Base-by-base conservation (phyloP, 2,888 invertebrate genomes). In the Cryptus armator region DNA sequence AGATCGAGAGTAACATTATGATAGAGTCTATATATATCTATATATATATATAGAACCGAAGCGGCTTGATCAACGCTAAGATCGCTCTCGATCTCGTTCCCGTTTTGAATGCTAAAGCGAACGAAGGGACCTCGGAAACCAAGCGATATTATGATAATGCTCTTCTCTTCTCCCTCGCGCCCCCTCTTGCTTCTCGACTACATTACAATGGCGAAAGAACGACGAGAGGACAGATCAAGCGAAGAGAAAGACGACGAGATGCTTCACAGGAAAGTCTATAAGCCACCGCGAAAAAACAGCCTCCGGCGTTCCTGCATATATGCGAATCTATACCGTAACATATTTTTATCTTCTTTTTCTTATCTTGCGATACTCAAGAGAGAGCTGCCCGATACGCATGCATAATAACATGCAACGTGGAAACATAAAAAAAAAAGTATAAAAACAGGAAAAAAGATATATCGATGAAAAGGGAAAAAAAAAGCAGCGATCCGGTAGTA, bases 121-220 rank as follows among this genome's bases (percentile, higher is more conserved):
- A 43, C 80, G 56, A 68, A 10, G 77, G 75, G 78, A 81, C 75
- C 74, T 71, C 78, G 76, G 90, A 90, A 89, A 86, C 85, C 86
- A 89, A 76, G 86, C 81, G 90, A 92, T 92, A 93, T 92, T 92
- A 92, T 92, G 92, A 90, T 92, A 92, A 92, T 92, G 75, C 76
- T 53, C 7, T n/a, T 16, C 51, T 51, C 51, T 16, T 48, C 46
- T 48, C 53, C n/a, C 37, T 37, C 37, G 37, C 37, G 37, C 62
- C 71, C 46, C 81, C n/a, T 16, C 53, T 2, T 67, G 59, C 86
- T 88, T 71, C 81, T 87, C 87, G 88, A 77, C 90, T 88, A 89
- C 89, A 90, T 92, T 90, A 91, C 88, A 89, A 90, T 90, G 87
- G 79, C 48, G 75, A 56, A 56, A 44, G 67, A 62, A 77, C 59